These are phyloP conservation scores for Antitype chi DNA, from an alignment of 2,888 invertebrate species.

Conservation along the genomic window DNA sequence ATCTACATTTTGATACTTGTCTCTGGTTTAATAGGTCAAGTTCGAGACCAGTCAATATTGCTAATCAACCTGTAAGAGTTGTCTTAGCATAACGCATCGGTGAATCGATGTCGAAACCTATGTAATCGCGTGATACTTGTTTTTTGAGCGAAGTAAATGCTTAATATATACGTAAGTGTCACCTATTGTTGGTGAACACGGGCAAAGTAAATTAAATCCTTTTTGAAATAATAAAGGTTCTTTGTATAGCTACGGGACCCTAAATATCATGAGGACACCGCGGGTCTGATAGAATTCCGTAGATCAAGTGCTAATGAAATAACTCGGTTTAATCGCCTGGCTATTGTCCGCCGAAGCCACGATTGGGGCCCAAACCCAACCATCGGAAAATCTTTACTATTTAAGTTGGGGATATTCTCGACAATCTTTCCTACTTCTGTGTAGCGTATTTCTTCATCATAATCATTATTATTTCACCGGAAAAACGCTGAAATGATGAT, in stretches of 20 bases:
- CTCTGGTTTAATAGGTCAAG: neutral
- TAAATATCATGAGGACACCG: slow-evolving; percentile 66
- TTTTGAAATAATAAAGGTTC: slow-evolving; percentile 36
- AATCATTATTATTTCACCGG: too few relatives aligned
- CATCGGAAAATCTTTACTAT: slow-evolving; percentile 38
- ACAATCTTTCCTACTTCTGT: neutral
- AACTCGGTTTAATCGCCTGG: slow-evolving; percentile 77
- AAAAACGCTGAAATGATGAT: too few relatives aligned
- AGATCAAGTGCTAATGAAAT: slow-evolving; percentile 80
- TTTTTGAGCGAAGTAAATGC: neutral
- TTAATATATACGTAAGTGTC: neutral
- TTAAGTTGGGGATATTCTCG: slow-evolving; percentile 9
- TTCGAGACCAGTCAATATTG: neutral
- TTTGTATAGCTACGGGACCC: slow-evolving; percentile 39
- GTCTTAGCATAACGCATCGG: neutral
- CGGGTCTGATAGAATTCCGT: slow-evolving; percentile 71
- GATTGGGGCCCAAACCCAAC: slow-evolving; percentile 53
- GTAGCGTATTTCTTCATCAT: too few relatives aligned
- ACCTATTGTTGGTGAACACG: neutral
- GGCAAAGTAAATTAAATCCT: slow-evolving; percentile 44
- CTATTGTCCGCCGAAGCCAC: slow-evolving; percentile 70
- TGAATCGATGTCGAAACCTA: neutral
- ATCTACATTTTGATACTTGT: neutral
- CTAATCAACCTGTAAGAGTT: too few relatives aligned
- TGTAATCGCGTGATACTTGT: neutral